These are phyloP conservation scores for Phyllotis vaccarum DNA, from an alignment of 2,797 vertebrate species.

Conservation along the genomic window DNA sequence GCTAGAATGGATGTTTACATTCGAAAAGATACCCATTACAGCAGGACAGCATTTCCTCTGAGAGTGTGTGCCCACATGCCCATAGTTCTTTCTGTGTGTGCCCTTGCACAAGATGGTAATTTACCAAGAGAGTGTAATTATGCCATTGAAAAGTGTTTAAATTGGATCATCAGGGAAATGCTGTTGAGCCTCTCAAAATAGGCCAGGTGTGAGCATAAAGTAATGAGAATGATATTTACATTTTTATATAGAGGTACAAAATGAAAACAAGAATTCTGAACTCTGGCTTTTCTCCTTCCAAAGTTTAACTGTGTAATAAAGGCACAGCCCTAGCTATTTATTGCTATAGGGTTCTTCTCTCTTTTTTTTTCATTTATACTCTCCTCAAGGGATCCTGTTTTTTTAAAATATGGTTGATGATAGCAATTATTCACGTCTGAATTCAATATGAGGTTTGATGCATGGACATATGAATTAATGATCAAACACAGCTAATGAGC, in stretches of 20 bases:
- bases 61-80: not conserved
- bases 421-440: not conserved
- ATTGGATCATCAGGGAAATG: slow-evolving; percentile 63
- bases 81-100: not conserved
- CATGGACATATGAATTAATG: not conserved
- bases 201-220: slow-evolving; percentile 63
- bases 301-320: slow-evolving; percentile 26
- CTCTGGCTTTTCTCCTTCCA: slow-evolving; percentile 2
- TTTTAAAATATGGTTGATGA: not conserved
- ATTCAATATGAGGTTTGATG: not conserved
- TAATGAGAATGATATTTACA: slow-evolving; percentile 50
- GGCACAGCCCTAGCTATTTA: not conserved
- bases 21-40: not conserved
- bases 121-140: slow-evolving; percentile 72
- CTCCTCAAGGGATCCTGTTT: not conserved
- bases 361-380: not conserved
- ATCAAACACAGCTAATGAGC: not conserved
- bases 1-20: slow-evolving; percentile 47
- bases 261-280: slow-evolving; percentile 60
- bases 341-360: not conserved
- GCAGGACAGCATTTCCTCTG: not conserved
- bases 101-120: slow-evolving; percentile 65
- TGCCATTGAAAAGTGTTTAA: slow-evolving; percentile 69
- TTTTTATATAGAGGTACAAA: slow-evolving; percentile 40
- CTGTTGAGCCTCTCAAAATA: slow-evolving; percentile 39